Percentiles rank a stretch among this genome's conserved stretches.
phyloP scores from a whole-genome alignment of 2,113 vertebrate genomes.

The Ariopsis seemanni region DNA sequence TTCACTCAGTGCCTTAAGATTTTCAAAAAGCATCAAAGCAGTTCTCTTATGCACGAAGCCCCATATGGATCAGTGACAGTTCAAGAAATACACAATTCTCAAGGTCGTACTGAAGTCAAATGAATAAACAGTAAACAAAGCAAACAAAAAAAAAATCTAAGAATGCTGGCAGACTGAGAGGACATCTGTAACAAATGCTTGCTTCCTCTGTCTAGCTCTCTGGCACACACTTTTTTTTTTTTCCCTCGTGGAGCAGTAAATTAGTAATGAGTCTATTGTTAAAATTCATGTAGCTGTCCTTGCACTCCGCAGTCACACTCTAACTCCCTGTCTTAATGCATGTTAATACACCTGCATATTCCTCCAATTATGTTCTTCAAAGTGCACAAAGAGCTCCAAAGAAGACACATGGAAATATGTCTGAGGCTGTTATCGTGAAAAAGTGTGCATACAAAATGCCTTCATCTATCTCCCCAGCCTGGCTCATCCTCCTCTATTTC shows the following conservation, averaged over 20 bases:
- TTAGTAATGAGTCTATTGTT: slow-evolving; percentile 54
- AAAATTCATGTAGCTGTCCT: slow-evolving; percentile 53
- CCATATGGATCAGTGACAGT: slow-evolving; percentile 22
- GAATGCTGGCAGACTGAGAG: neutral
- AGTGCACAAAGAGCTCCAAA: slow-evolving; percentile 12
- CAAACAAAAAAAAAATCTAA: neutral
- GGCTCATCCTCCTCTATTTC: slow-evolving; percentile 30
- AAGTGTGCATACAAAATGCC: slow-evolving; percentile 28
- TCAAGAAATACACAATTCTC: neutral
- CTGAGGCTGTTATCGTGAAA: neutral
- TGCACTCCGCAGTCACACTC: slow-evolving; percentile 18
- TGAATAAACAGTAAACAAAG: slow-evolving; percentile 24
- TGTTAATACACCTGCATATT: slow-evolving; percentile 36
- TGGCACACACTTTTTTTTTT: neutral
- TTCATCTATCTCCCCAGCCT: neutral
- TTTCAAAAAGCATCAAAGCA: neutral
- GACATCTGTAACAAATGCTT: slow-evolving; percentile 21
- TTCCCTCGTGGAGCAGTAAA: slow-evolving; percentile 37
- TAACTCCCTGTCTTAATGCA: slow-evolving; percentile 33
- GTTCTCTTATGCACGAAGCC: slow-evolving; percentile 18
- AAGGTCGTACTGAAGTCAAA: slow-evolving; percentile 6
- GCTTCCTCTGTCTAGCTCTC: slow-evolving; percentile 1
- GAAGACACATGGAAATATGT: slow-evolving; percentile 8
- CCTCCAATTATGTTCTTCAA: slow-evolving; percentile 40
- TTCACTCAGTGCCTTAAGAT: neutral